Conservation (phyloP, 2,888 invertebrate genomes). For the Coronaproctus castanopsis region DNA sequence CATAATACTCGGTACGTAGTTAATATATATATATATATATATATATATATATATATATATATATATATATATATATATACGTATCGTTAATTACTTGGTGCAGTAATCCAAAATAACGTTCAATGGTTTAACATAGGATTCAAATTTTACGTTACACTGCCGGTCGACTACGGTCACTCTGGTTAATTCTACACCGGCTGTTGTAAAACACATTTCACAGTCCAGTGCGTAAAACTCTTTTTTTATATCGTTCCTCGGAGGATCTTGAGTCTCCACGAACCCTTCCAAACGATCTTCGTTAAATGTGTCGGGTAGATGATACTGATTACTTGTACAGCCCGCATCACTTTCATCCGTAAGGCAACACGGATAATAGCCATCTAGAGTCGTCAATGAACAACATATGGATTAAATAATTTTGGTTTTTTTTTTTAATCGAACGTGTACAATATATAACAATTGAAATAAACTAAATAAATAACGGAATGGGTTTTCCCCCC, state of each 20-base stretch:
- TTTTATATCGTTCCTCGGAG: too few relatives aligned
- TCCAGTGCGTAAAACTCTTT: slow-evolving; percentile 67
- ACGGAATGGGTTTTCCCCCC: too few relatives aligned
- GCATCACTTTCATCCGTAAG: slow-evolving; percentile 14
- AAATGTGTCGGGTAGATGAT: slow-evolving; percentile 59
- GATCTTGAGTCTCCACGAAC: slow-evolving; percentile 43
- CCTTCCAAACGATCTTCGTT: slow-evolving; percentile 51
- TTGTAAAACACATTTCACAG: slow-evolving; percentile 98
- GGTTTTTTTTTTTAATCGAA: too few relatives aligned
- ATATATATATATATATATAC: too few relatives aligned
- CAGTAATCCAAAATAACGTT: slow-evolving; percentile 86
- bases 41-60: too few relatives aligned
- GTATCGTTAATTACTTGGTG: slow-evolving; percentile 41
- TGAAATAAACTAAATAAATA: too few relatives aligned
- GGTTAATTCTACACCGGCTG: slow-evolving; percentile 72
- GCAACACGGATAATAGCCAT: slow-evolving; percentile 14
- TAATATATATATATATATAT: too few relatives aligned
- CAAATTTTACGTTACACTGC: slow-evolving; percentile 60
- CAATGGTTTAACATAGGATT: slow-evolving; percentile 72
- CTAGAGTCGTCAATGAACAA: too few relatives aligned
- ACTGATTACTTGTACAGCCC: slow-evolving; percentile 50
- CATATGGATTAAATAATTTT: too few relatives aligned
- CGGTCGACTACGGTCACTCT: slow-evolving; percentile 75
- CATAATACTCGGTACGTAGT: too few relatives aligned
- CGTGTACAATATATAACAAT: too few relatives aligned